Percentiles rank a stretch among this genome's conserved stretches.
phyloP scores from a whole-genome alignment of 2,113 vertebrate genomes.

The Neolamprologus kungweensis region DNA sequence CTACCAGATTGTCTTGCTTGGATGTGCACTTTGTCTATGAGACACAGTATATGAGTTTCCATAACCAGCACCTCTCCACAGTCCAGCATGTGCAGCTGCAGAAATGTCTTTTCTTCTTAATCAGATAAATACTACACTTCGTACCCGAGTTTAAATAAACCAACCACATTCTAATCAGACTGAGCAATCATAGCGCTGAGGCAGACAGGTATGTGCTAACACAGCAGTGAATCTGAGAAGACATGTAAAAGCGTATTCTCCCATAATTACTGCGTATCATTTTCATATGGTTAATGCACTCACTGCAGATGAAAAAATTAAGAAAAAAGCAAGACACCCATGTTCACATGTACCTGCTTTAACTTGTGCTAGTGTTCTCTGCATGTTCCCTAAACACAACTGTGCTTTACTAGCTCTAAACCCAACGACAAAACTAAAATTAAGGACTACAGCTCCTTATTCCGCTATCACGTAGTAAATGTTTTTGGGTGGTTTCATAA shows the following conservation, averaged over 20 bases:
- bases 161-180: conserved; percentile 19
- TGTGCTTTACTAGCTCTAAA: not conserved
- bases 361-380: not conserved
- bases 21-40: not conserved
- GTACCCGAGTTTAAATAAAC: conserved; percentile 27
- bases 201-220: not conserved
- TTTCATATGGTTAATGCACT: not conserved
- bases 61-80: not conserved
- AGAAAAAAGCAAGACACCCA: not conserved
- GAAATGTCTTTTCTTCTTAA: not conserved
- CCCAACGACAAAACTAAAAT: not conserved
- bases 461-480: not conserved
- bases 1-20: not conserved
- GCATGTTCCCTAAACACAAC: not conserved
- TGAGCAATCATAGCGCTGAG: not conserved
- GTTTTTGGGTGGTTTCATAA: not conserved
- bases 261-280: not conserved
- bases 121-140: not conserved
- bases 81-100: not conserved
- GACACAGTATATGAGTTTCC: not conserved
- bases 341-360: not conserved
- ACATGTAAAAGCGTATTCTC: not conserved
- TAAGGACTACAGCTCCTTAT: not conserved
- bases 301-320: not conserved
- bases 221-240: not conserved